Base-by-base conservation (phyloP, 2,888 invertebrate genomes). In the Apodemia zela region DNA sequence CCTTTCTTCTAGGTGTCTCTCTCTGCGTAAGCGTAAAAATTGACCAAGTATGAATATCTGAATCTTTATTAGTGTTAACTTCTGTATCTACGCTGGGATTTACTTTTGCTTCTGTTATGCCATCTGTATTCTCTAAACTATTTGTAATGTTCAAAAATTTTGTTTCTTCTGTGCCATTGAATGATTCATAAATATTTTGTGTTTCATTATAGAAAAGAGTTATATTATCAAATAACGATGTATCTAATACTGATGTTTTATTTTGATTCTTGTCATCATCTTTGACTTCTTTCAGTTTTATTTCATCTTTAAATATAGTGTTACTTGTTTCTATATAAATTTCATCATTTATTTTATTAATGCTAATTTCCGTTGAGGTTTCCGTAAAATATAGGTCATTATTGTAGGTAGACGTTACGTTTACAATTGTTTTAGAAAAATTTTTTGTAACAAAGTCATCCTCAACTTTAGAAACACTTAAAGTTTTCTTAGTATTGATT, bases 81-180 rank as follows among this genome's bases (percentile, higher is more conserved):
- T 57, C 54, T 57, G n/a, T 29, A 29, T 57, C 54, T 57, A 25
- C 3, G 29, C 15, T 57, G 8, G n/a, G 8, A 47, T 47, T 47
- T 17, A 47, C 17, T 7, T 47, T 47, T 17, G n/a, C 5, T 47
- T 47, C 47, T 17, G 15, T 17, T 17, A 8, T 8, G 8, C 17
- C 47, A 29, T 29, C 25, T 29, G 2, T 7, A 57, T 25, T 57
- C 1, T 57, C 6, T 54, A 25, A 54, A 6, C 7, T 25, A 15
- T 25, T 25, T 15, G 13, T 25, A 54, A 15, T 11, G 2, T 1
- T 25, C 8, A 15, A 25, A 7, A 13, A 59, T 47, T 8, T 47
- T 51, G 25, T 57, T 61, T 61, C 62, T 29, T 33, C 60, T 45
- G 21, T 58, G 33, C 42, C 18, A 29, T 58, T n/a, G 21, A 60